Evolutionary conservation across 2,888 invertebrate species (phyloP).

Genomic region (Schizaphis graminum): DNA sequence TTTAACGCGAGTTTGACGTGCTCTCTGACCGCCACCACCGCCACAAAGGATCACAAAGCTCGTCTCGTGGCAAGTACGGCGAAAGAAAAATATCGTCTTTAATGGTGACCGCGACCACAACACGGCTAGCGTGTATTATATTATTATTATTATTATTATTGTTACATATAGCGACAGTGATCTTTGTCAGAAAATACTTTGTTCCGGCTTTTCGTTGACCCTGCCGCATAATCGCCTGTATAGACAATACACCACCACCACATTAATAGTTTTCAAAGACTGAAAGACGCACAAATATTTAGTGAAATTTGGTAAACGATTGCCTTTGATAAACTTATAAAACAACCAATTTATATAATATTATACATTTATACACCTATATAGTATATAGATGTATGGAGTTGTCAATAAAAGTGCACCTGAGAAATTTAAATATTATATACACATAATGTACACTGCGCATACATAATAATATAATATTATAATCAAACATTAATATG

Average conservation of each 20-base stretch:
- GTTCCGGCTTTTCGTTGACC: neutral
- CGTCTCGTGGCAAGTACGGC: neutral
- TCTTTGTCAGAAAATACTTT: neutral
- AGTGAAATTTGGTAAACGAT: neutral
- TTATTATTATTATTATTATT: neutral
- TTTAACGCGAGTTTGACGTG: constrained; percentile 35
- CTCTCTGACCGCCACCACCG: neutral
- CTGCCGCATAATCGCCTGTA: neutral
- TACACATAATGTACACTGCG: neutral
- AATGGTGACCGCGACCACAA: neutral
- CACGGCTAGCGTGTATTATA: neutral
- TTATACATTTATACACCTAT: neutral
- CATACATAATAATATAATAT: neutral
- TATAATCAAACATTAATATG: neutral
- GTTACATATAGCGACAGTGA: neutral
- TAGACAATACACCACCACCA: neutral
- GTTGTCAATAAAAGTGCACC: neutral
- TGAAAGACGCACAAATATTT: neutral
- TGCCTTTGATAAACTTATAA: neutral
- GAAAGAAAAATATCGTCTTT: neutral
- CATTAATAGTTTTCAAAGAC: neutral
- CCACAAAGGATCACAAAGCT: constrained; percentile 15
- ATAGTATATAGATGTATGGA: neutral
- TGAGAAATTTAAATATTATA: neutral
- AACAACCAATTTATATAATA: neutral